phyloP scores from a whole-genome alignment of 2,888 invertebrate genomes.

The Chrysotoxum bicinctum region DNA sequence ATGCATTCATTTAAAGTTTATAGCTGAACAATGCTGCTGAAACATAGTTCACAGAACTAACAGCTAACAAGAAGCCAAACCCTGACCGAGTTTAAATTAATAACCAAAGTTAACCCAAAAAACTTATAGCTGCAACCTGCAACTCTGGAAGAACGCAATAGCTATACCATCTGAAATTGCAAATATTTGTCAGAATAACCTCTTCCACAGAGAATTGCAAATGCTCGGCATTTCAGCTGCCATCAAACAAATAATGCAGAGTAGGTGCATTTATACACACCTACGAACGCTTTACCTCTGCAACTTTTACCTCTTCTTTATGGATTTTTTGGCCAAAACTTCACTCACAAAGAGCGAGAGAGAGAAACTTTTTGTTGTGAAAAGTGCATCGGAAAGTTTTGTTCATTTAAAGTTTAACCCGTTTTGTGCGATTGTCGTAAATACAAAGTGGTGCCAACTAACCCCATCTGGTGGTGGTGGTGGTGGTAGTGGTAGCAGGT shows the following conservation, averaged over 20 bases:
- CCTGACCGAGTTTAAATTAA: slow-evolving; percentile 66
- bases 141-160: background rate
- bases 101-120: slow-evolving; percentile 54
- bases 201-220: slow-evolving; percentile 36
- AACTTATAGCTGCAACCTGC: slow-evolving; percentile 4
- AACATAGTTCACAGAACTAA: slow-evolving; percentile 23
- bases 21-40: slow-evolving; percentile 20
- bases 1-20: slow-evolving; percentile 54
- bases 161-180: slow-evolving; percentile 22
- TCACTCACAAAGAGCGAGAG: slow-evolving; percentile 4
- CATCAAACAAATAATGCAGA: slow-evolving; percentile 46
- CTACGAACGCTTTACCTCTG: background rate
- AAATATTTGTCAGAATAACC: slow-evolving; percentile 68
- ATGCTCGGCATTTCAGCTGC: slow-evolving; percentile 49
- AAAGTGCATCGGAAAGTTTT: slow-evolving; percentile 65
- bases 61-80: slow-evolving; percentile 55
- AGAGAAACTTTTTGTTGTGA: slow-evolving; percentile 55
- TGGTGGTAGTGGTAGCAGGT: background rate
- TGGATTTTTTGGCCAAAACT: slow-evolving; percentile 61
- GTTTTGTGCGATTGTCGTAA: slow-evolving; percentile 70
- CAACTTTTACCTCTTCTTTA: slow-evolving; percentile 57
- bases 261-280: background rate
- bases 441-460: slow-evolving; percentile 67
- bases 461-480: background rate
- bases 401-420: slow-evolving; percentile 71